Conservation (phyloP, 2,888 invertebrate species). For the Platerodrilus igneus region DNA sequence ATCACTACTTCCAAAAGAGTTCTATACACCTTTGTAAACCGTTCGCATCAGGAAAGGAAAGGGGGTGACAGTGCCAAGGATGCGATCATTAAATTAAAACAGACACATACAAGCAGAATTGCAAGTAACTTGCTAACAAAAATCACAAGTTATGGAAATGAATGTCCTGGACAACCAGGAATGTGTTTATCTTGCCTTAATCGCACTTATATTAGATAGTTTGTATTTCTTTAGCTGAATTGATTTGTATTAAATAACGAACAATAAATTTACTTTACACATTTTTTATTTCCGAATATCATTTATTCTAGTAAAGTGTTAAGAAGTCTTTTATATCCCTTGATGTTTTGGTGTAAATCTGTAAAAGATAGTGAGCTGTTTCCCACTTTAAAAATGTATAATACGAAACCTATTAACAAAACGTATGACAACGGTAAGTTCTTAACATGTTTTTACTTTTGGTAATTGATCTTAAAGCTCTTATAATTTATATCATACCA, state of each 20-base stretch:
- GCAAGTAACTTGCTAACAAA: slow-evolving; percentile 5
- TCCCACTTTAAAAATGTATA: not conserved
- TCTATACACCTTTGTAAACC: slow-evolving; percentile 3
- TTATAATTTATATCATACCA: slow-evolving; percentile 2
- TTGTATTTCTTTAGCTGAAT: too few relatives aligned
- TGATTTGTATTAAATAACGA: too few relatives aligned
- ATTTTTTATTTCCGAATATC: slow-evolving; percentile 1
- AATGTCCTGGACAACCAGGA: slow-evolving; percentile 2
- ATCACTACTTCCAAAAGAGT: slow-evolving; percentile 3
- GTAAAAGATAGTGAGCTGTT: not conserved
- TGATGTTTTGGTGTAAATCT: too few relatives aligned
- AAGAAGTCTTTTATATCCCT: too few relatives aligned
- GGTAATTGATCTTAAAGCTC: slow-evolving; percentile 2
- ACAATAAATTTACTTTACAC: slow-evolving; percentile 3
- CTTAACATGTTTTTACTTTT: slow-evolving; percentile 3
- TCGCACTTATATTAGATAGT: not conserved
- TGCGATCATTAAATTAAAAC: too few relatives aligned
- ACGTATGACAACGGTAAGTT: slow-evolving; percentile 2
- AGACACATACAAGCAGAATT: too few relatives aligned
- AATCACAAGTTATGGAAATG: slow-evolving; percentile 1
- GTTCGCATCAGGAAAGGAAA: slow-evolving; percentile 2
- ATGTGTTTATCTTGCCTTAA: not conserved
- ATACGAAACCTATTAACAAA: slow-evolving; percentile 1
- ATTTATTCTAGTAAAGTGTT: too few relatives aligned
- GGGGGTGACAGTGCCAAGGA: slow-evolving; percentile 2